These are phyloP conservation scores for Aphyosemion australe DNA, from an alignment of 2,113 vertebrate species.

Conservation along the genomic window DNA sequence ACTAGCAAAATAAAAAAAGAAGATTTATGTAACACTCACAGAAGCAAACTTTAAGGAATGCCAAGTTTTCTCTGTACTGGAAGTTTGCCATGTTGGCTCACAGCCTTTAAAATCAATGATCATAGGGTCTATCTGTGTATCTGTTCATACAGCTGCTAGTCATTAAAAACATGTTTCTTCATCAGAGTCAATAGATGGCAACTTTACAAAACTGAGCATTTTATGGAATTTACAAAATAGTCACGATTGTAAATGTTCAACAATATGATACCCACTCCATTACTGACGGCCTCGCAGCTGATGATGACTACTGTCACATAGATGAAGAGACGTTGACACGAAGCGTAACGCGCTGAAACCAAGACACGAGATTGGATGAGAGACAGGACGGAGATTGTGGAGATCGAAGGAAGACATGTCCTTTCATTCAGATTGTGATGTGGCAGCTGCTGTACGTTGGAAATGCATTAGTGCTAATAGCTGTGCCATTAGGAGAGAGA, in stretches of 20 bases:
- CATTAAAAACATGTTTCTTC: not conserved
- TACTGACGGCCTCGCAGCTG: slow-evolving; percentile 10
- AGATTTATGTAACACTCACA: not conserved
- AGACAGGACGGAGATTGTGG: slow-evolving; percentile 60
- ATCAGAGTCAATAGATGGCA: not conserved
- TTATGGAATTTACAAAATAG: not conserved
- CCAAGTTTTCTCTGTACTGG: not conserved
- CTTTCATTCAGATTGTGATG: slow-evolving; percentile 81
- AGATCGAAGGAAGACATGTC: slow-evolving; percentile 68
- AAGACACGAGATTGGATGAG: slow-evolving; percentile 46
- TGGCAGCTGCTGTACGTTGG: slow-evolving; percentile 88
- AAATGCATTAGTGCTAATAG: slow-evolving; percentile 92
- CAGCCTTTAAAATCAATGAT: too few species aligned
- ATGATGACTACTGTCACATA: slow-evolving; percentile 30
- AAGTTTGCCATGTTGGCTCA: not conserved
- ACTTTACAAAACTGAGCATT: not conserved
- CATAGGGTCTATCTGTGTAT: too few species aligned
- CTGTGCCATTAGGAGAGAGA: slow-evolving; percentile 84
- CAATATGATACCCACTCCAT: slow-evolving; percentile 12
- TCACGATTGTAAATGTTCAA: slow-evolving; percentile 5
- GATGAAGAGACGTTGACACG: slow-evolving; percentile 26
- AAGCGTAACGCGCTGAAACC: slow-evolving; percentile 33
- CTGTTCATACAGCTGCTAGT: too few species aligned
- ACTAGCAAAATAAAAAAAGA: not conserved
- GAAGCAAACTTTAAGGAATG: not conserved